These are phyloP conservation scores for Anolis sagrei DNA, from an alignment of 2,113 vertebrate genomes.

Conservation along the genomic window DNA sequence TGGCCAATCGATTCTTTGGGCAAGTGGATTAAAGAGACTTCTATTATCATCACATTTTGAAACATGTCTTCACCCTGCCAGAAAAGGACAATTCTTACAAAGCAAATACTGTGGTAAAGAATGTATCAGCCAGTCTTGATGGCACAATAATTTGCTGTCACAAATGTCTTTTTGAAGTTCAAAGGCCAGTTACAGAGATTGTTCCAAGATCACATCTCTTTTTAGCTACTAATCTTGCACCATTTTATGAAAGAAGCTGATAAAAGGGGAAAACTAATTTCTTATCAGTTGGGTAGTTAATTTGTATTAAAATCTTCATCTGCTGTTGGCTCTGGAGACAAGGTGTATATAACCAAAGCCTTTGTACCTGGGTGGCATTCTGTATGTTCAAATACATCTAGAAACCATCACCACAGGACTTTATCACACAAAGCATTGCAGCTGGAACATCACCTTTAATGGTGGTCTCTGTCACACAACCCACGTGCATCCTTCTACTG, in stretches of 20 bases:
- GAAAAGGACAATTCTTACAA: neutral
- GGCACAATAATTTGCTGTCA: neutral
- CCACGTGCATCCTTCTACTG: too few species aligned
- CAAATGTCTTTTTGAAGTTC: neutral
- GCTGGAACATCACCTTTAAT: too few species aligned
- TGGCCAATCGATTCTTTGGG: too few species aligned
- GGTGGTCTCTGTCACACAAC: too few species aligned
- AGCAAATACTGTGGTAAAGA: constrained; percentile 2
- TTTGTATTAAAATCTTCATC: too few species aligned
- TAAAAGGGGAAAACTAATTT: too few species aligned
- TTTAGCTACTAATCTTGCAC: neutral
- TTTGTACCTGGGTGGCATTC: neutral
- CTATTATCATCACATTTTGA: neutral
- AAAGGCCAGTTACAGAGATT: neutral
- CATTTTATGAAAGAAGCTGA: neutral
- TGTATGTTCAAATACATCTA: neutral
- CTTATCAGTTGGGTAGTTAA: too few species aligned
- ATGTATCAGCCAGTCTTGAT: neutral
- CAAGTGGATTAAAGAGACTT: neutral
- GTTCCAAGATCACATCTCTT: neutral
- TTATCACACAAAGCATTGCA: too few species aligned
- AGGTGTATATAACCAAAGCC: neutral
- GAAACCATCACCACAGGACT: too few species aligned
- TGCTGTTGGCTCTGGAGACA: too few species aligned
- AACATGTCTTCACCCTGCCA: neutral